phyloP scores from a whole-genome alignment of 2,888 invertebrate genomes.

The Apodemia mormo region DNA sequence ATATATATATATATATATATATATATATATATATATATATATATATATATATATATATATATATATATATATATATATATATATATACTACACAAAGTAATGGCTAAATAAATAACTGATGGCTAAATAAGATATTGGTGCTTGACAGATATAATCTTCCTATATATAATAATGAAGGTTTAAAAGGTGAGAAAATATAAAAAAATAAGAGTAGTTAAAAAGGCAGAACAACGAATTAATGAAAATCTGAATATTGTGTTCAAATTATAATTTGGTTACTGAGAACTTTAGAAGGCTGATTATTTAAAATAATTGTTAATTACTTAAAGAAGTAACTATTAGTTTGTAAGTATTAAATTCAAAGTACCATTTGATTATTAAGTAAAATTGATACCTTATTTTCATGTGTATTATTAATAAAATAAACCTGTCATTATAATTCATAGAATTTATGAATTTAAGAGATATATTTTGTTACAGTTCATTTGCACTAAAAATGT shows the following conservation, averaged over 20 bases:
- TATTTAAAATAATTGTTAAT: neutral
- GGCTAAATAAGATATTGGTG: too few relatives aligned
- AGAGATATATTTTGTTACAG: too few relatives aligned
- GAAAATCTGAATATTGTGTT: conserved; percentile 4
- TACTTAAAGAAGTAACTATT: conserved; percentile 1
- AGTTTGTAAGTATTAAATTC: conserved; percentile 3
- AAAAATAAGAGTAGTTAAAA: too few relatives aligned
- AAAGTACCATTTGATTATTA: neutral
- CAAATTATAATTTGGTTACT: neutral
- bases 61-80: too few relatives aligned
- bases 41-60: too few relatives aligned
- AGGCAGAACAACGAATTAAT: neutral
- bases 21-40: too few relatives aligned
- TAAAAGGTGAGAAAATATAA: too few relatives aligned
- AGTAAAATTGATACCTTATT: neutral
- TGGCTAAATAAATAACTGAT: too few relatives aligned
- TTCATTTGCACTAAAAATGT: conserved; percentile 16
- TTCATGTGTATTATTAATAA: neutral
- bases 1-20: too few relatives aligned
- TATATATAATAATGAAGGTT: too few relatives aligned
- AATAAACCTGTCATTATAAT: neutral
- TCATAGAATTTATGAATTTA: neutral
- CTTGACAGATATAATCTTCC: too few relatives aligned
- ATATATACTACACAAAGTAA: too few relatives aligned
- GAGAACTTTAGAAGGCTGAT: neutral